Base-by-base conservation (phyloP, 2,797 vertebrate species). In the Morus bassanus region DNA sequence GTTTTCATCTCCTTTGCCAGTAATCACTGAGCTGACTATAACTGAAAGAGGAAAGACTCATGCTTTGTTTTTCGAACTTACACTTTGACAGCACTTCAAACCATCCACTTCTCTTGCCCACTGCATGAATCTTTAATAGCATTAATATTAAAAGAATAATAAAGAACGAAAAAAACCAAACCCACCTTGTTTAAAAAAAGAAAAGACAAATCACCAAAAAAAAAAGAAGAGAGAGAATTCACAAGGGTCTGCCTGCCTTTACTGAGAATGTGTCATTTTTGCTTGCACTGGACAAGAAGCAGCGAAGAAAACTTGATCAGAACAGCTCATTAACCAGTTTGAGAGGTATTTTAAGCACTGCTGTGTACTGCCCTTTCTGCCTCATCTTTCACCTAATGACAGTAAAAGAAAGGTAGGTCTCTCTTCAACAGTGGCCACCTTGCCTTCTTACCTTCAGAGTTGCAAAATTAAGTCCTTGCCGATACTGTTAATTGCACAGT, bases 91-190 rank as follows among this genome's bases (percentile, higher is more conserved):
- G 45, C 16, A 33, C 39, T 53, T 81, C 30, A 84, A 10, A 54
- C 12, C 37, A 76, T 85, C 54, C 25, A 31, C 27, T 85, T 64
- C 35, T 82, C 33, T 85, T 75, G 41, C 46, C 35, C 24, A 35
- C 33, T 70, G 59, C 22, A 37, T 30, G 17, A 70, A 56, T 72
- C 69, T 75, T 64, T 33, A 63, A 51, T 56, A 72, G 61, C 13
- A 79, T 82, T 18, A 79, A 68, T 88, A 79, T 59, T 64, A 68
- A 79, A 89, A 59, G 3, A 91, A 27, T 22, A 74, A 35, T 2
- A 48, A 73, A 39, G 22, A 28, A 25, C 16, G 1, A 0, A 3
- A 22, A 35, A 31, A 31, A 9, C 18, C 33, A 15, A 4, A 1
- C 23, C 11, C 17, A 63, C 3, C 11, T 57, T 27, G 9, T 81